Evolutionary conservation across 2,113 vertebrate species (phyloP).

Genomic region (Indicator indicator): DNA sequence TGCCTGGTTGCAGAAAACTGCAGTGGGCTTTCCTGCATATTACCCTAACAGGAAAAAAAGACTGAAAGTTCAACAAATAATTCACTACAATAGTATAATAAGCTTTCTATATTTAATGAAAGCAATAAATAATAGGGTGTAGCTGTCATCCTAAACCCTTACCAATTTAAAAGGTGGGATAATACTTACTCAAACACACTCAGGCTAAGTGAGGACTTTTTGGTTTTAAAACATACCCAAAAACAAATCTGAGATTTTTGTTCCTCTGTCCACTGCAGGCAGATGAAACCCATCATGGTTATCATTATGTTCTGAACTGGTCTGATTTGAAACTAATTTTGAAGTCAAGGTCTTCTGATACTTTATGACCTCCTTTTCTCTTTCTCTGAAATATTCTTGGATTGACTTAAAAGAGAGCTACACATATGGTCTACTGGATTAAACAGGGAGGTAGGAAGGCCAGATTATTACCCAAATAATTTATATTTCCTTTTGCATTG

Average conservation of each 20-base stretch:
- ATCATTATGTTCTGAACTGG: constrained; percentile 37
- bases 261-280: not conserved
- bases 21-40: not conserved
- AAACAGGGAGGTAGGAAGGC: constrained; percentile 49
- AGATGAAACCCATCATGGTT: constrained; percentile 58
- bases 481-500: constrained; percentile 63
- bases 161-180: not conserved
- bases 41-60: not conserved
- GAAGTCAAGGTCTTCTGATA: constrained; percentile 49
- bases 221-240: not conserved
- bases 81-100: not conserved
- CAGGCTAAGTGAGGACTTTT: not conserved
- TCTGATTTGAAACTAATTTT: constrained; percentile 70
- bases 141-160: constrained; percentile 4
- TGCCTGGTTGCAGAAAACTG: not conserved
- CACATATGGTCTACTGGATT: constrained; percentile 72
- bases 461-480: constrained; percentile 67
- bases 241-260: not conserved
- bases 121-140: not conserved
- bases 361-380: constrained; percentile 65
- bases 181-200: not conserved
- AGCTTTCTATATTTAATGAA: constrained; percentile 15
- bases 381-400: constrained; percentile 73
- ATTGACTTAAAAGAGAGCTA: constrained; percentile 72
- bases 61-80: not conserved